A percentile compares a stretch with the other conserved stretches of the same genome.
Conservation (phyloP, 2,113 vertebrate species). For the Pterophyllum scalare region DNA sequence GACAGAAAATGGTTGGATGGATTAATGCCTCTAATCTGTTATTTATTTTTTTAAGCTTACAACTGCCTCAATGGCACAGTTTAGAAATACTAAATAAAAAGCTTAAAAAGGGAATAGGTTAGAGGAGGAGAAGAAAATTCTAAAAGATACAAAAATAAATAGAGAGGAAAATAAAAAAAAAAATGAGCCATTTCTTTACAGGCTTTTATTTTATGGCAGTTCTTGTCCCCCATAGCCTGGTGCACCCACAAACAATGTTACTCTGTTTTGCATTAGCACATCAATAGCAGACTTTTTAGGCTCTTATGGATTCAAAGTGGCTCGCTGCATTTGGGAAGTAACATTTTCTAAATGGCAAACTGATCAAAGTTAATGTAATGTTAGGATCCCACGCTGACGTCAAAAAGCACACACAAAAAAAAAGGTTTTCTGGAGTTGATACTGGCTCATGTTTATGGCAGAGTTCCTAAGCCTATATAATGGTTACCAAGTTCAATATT, state of each 20-base stretch:
- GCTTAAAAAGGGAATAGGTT: too few relatives aligned
- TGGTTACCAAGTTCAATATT: neutral
- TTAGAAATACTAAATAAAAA: too few relatives aligned
- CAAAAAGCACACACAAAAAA: neutral
- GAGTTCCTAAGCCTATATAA: neutral
- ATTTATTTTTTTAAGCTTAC: too few relatives aligned
- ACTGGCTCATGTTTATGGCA: neutral
- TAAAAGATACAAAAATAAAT: too few relatives aligned
- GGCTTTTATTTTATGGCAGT: neutral
- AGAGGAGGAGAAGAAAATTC: too few relatives aligned
- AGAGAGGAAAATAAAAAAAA: too few relatives aligned
- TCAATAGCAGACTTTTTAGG: neutral
- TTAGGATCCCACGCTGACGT: neutral
- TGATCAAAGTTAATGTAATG: slow-evolving; percentile 15
- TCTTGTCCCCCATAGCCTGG: accelerated
- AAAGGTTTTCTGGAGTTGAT: neutral
- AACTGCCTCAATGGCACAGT: too few relatives aligned
- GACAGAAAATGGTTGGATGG: too few relatives aligned
- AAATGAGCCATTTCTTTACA: neutral
- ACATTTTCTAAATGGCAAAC: neutral
- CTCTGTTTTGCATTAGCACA: neutral
- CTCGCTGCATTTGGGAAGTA: neutral
- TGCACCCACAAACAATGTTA: neutral
- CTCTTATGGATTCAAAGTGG: neutral
- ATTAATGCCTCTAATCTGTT: too few relatives aligned